Evolutionary conservation across 2,797 vertebrate genomes (phyloP).

Genomic region (Cichlasoma orientale): DNA sequence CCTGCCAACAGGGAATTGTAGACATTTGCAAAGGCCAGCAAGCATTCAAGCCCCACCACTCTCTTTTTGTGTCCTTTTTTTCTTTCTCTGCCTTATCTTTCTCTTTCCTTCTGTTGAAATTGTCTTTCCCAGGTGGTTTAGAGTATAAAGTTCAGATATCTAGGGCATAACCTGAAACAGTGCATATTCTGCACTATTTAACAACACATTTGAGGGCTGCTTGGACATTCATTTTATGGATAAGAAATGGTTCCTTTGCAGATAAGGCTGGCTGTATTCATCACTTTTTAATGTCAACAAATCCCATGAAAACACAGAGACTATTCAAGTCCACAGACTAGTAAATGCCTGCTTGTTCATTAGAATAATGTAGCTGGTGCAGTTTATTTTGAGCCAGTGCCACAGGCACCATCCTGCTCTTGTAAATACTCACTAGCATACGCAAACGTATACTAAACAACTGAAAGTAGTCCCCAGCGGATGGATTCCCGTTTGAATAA

Average conservation of each 20-base stretch:
- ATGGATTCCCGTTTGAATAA: not conserved
- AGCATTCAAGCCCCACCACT: slow-evolving; percentile 89
- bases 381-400: not conserved
- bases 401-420: not conserved
- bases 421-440: not conserved
- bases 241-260: slow-evolving; percentile 4
- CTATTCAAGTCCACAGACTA: not conserved
- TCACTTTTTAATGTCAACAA: slow-evolving; percentile 11
- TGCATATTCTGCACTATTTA: slow-evolving; percentile 42
- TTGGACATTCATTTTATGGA: slow-evolving; percentile 27
- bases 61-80: slow-evolving; percentile 67
- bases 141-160: slow-evolving; percentile 34
- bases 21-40: slow-evolving; percentile 96
- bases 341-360: slow-evolving; percentile 5
- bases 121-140: slow-evolving; percentile 48
- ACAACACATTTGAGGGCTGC: slow-evolving; percentile 18
- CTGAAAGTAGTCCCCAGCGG: not conserved
- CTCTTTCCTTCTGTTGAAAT: slow-evolving; percentile 51
- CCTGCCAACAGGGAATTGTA: slow-evolving; percentile 99
- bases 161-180: slow-evolving; percentile 20
- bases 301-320: slow-evolving; percentile 4
- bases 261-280: slow-evolving; percentile 9
- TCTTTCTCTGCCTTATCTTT: slow-evolving; percentile 72
- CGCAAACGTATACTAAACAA: not conserved
- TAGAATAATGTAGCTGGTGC: not conserved